Percentiles rank a stretch among this genome's conserved stretches.
Conservation (phyloP, 2,113 vertebrate species). For the Grammomys dolichurus region DNA sequence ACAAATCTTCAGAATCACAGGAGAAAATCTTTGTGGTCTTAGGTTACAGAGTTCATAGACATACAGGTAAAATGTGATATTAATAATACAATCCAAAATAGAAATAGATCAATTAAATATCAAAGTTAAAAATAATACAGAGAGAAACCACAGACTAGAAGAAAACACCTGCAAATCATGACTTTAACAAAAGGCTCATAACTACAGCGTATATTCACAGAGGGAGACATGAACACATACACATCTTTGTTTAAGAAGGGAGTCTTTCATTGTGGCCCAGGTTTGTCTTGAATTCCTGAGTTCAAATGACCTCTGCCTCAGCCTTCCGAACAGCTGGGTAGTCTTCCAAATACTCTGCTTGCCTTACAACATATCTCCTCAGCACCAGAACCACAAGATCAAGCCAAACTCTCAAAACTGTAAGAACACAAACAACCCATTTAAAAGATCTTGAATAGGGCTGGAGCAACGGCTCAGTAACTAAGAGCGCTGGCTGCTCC, state of each 20-base stretch:
- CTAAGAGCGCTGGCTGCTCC: not conserved
- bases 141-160: not conserved
- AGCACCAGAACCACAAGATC: too few species aligned
- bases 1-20: not conserved
- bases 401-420: too few species aligned
- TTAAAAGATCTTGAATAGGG: too few species aligned
- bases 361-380: not conserved
- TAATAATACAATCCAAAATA: not conserved
- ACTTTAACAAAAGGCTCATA: not conserved
- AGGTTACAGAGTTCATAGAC: too few species aligned
- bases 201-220: not conserved
- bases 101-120: not conserved
- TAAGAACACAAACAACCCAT: too few species aligned
- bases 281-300: not conserved
- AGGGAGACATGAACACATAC: not conserved
- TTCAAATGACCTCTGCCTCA: not conserved
- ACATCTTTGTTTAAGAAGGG: not conserved
- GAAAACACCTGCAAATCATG: not conserved
- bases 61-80: not conserved
- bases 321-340: not conserved
- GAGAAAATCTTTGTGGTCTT: not conserved
- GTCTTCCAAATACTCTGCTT: not conserved
- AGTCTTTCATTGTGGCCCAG: not conserved
- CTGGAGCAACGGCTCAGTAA: not conserved
- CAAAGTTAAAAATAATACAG: not conserved